Percentiles rank a stretch among this genome's conserved stretches.
These are phyloP conservation scores for Burhinus bistriatus DNA, from an alignment of 2,113 vertebrate species.

Conservation along the genomic window DNA sequence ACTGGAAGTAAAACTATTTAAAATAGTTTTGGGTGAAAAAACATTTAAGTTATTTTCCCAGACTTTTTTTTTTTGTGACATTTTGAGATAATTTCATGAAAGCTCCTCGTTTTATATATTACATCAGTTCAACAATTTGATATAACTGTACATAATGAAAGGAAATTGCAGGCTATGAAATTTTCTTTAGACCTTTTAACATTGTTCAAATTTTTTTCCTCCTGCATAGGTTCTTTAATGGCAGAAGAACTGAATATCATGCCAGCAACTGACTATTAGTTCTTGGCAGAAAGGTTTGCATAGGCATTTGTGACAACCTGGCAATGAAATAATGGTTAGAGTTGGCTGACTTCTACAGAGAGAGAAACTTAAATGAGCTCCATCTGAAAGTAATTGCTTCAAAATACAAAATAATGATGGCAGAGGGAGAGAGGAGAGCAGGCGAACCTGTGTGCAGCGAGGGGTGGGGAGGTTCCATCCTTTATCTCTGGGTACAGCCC, in stretches of 20 bases:
- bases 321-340: slow-evolving; percentile 36
- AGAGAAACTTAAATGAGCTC: neutral
- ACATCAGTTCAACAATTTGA: slow-evolving; percentile 28
- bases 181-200: slow-evolving; percentile 33
- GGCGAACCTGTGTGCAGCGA: rapidly evolving
- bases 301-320: slow-evolving; percentile 38
- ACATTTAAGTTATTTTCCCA: neutral
- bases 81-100: slow-evolving; percentile 31
- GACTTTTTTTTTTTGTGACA: neutral
- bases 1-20: slow-evolving; percentile 37
- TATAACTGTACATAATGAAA: slow-evolving; percentile 48
- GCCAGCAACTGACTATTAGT: slow-evolving; percentile 29
- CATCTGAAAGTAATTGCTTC: slow-evolving; percentile 6
- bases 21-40: neutral
- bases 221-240: neutral
- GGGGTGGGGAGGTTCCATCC: neutral
- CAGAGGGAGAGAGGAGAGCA: neutral
- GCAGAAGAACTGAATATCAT: slow-evolving; percentile 3
- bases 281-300: slow-evolving; percentile 29
- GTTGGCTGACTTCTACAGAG: neutral
- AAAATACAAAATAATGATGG: neutral
- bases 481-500: neutral
- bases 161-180: slow-evolving; percentile 34
- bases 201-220: neutral
- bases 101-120: neutral